Base-by-base conservation (phyloP, 2,888 invertebrate genomes). In the Drosophila gaucha region DNA sequence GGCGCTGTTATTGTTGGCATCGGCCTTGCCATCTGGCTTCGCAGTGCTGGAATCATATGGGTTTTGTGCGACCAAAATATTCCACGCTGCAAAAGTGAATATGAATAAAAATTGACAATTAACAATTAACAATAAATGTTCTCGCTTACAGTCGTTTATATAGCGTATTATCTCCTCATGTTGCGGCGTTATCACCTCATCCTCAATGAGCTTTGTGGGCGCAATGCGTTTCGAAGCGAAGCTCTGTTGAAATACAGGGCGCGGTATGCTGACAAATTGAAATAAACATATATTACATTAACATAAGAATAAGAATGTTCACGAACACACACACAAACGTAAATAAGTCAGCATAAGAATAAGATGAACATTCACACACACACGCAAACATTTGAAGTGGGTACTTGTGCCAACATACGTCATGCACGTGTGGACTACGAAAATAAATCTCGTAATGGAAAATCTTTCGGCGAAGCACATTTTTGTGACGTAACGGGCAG, bases 131-230 rank as follows among this genome's bases (percentile, higher is more conserved):
- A 33, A 30, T 6, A 22, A 20, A 8, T 22, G 35, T 1, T 28
- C 12, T 36, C 10, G 94, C 95, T 95, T 93, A 97, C 97, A 96
- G 92, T 96, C 96, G 91, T 95, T 95, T 87, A 97, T 95, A 92
- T 94, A 97, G 93, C 95, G 95, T 89, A 97, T 96, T 77, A 97
- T 95, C 93, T 97, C 97, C 90, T 97, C 96, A 90, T 97, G 97
- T 88, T 97, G 96, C 57, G 96, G 97, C 63, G 94, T 94, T 71
- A 95, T 93, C 49, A 92, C 92, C 90, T 94, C 94, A 74, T 94
- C 90, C 68, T 91, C 91, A 51, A 88, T 86, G 39, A 89, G 88
- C 51, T 89, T 89, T 50, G 79, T 88, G 92, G 93, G 91, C 93
- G 92, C 91, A 59, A 85, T 80, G 50, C 89, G 78, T 65, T 90